Evolutionary conservation across 2,113 vertebrate species (phyloP).

Genomic region (Petrocephalus zakoni): DNA sequence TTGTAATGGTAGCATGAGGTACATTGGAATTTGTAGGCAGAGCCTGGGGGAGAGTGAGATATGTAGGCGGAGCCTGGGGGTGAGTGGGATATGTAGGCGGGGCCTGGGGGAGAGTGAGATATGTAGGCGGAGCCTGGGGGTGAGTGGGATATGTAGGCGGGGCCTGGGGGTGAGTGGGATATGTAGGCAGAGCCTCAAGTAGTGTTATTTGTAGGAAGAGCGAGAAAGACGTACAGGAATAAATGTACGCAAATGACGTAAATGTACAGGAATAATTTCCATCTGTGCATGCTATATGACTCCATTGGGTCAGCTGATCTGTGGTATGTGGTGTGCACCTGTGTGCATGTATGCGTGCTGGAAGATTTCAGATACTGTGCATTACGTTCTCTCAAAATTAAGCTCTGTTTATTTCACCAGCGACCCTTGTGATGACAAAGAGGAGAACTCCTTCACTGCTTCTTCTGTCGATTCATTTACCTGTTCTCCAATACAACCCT

Average conservation of each 20-base stretch:
- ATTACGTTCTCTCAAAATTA: not conserved
- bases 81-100: not conserved
- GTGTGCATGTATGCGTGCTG: not conserved
- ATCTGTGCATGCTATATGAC: not conserved
- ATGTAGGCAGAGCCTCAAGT: not conserved
- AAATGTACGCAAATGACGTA: too few relatives aligned
- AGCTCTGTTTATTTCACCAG: not conserved
- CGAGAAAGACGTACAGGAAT: not conserved
- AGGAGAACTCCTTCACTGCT: not conserved
- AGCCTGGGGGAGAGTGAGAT: not conserved
- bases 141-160: too few relatives aligned
- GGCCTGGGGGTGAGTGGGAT: not conserved
- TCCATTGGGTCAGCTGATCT: not conserved
- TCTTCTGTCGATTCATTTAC: not conserved
- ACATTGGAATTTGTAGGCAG: not conserved
- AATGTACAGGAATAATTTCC: not conserved
- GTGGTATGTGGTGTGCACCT: not conserved
- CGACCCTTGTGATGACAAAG: not conserved
- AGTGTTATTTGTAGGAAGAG: not conserved
- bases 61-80: not conserved
- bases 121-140: not conserved
- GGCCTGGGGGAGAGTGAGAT: not conserved
- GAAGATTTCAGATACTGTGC: not conserved
- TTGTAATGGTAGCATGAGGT: not conserved
- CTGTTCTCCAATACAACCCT: not conserved